Evolutionary conservation across 1,140 invertebrate species (phyloP), one percentile per base, ranked within the genome.

Genomic region (Meloidogyne chitwoodi): DNA sequence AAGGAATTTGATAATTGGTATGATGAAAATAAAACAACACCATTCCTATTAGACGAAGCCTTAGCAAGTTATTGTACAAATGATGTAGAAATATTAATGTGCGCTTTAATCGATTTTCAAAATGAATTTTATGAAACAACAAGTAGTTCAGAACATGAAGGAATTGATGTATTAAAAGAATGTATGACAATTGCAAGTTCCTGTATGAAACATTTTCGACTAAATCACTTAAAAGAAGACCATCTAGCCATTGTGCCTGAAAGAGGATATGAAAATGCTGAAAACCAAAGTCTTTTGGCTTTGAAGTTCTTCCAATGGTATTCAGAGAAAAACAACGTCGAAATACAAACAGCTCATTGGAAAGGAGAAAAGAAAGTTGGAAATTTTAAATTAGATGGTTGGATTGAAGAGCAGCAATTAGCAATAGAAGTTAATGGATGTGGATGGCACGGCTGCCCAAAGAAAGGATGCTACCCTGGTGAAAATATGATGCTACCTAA

Each of bases 341-440:
- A 26, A 69, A 26, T 72, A n/a, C 70, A 72, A 69, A 61, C 48
- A 0, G 48, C 48, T 3, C 24, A 72, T 29, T 72, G 31, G 63
- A 22, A 27, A 22, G 70, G 70, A 10, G 70, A 72, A 19, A 61
- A 72, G 11, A n/a, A 22, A 14, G 11, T 62, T 2, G 70, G 22
- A 8, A 69, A 27, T 11, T 72, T 68, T 65, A 22, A 22, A 26
- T 4, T 72, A 3, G 70, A 72, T 16, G 70, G 70, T n/a, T n/a
- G n/a, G n/a, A n/a, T n/a, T n/a, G n/a, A n/a, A n/a, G n/a, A n/a
- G n/a, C n/a, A n/a, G n/a, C n/a, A n/a, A n/a, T n/a, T n/a, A n/a
- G n/a, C n/a, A n/a, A n/a, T n/a, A n/a, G n/a, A n/a, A n/a, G n/a
- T 68, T 24, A 68, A 68, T 48, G 67, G 67, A 3, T 68, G 67